A percentile compares a stretch with the other conserved stretches of the same genome.
These are phyloP conservation scores for Psilanteris sp. DNA, from an alignment of 1,140 invertebrate species.

Conservation along the genomic window DNA sequence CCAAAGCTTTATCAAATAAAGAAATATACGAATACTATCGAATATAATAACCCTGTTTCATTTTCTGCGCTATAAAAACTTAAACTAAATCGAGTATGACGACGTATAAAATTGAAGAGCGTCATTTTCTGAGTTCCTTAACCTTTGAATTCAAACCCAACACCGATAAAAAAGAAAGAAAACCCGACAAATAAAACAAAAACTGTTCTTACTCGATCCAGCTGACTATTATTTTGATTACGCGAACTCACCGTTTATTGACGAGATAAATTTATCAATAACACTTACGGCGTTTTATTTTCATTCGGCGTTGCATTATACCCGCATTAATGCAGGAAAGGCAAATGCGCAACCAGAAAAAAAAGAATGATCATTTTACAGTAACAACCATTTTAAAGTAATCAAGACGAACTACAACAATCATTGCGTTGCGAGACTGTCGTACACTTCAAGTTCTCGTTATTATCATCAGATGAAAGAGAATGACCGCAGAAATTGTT, in stretches of 20 bases:
- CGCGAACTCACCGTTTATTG: slow-evolving; percentile 37
- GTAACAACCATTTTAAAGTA: slow-evolving; percentile 51
- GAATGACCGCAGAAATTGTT: slow-evolving; percentile 68
- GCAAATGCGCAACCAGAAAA: slow-evolving; percentile 17
- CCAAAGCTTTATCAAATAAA: slow-evolving; percentile 12
- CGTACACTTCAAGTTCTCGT: slow-evolving; percentile 19
- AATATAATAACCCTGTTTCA: slow-evolving; percentile 9
- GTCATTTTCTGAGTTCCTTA: slow-evolving; percentile 15
- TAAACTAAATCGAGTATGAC: slow-evolving; percentile 18
- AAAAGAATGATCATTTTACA: slow-evolving; percentile 43
- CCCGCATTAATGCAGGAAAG: slow-evolving; percentile 29
- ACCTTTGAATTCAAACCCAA: slow-evolving; percentile 2
- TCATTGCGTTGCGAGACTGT: slow-evolving; percentile 24
- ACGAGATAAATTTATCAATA: slow-evolving; percentile 55
- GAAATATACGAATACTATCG: slow-evolving; percentile 2
- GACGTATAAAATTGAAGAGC: slow-evolving; percentile 7
- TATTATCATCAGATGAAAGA: slow-evolving; percentile 60
- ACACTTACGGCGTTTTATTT: slow-evolving; percentile 34
- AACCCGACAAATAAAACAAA: slow-evolving; percentile 1
- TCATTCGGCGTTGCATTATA: slow-evolving; percentile 27
- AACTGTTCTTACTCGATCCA: slow-evolving; percentile 2
- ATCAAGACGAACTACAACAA: slow-evolving; percentile 54
- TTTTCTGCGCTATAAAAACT: background rate
- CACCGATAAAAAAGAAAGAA: background rate
- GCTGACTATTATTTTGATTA: slow-evolving; percentile 47